Conservation (phyloP, 2,888 invertebrate species). For the Acrobasis suavella region DNA sequence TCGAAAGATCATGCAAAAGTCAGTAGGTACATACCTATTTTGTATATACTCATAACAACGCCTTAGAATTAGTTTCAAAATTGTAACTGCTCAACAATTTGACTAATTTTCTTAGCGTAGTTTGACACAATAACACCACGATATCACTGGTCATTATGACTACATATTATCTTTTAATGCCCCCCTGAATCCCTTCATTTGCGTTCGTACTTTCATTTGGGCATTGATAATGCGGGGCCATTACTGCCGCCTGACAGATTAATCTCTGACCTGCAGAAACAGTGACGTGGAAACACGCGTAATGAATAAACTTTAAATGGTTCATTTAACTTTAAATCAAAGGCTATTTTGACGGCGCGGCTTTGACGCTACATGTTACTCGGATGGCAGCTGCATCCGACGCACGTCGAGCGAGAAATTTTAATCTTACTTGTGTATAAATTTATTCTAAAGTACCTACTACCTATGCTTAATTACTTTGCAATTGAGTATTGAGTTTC, state of each 20-base stretch:
- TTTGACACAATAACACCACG: too few relatives aligned
- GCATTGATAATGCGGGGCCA: slow-evolving; percentile 6
- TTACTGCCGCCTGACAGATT: slow-evolving; percentile 23
- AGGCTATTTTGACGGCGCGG: slow-evolving; percentile 15
- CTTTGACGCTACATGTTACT: slow-evolving; percentile 5
- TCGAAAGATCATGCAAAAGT: too few relatives aligned
- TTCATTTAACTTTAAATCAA: slow-evolving; percentile 23
- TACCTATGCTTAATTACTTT: not conserved
- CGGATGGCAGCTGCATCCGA: not conserved
- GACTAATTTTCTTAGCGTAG: too few relatives aligned
- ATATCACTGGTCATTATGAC: too few relatives aligned
- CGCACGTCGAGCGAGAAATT: not conserved
- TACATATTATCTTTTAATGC: not conserved
- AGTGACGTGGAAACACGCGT: slow-evolving; percentile 13
- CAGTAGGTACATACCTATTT: too few relatives aligned
- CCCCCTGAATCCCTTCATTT: not conserved
- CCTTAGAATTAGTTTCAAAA: too few relatives aligned
- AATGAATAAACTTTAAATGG: slow-evolving; percentile 15
- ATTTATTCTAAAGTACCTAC: not conserved
- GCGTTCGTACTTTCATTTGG: not conserved
- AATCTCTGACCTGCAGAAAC: slow-evolving; percentile 1
- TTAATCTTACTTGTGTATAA: not conserved
- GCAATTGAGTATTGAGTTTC: not conserved
- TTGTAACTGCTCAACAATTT: too few relatives aligned
- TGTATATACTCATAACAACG: too few relatives aligned